Conservation (phyloP, 2,797 vertebrate species). For the Squalus acanthias region DNA sequence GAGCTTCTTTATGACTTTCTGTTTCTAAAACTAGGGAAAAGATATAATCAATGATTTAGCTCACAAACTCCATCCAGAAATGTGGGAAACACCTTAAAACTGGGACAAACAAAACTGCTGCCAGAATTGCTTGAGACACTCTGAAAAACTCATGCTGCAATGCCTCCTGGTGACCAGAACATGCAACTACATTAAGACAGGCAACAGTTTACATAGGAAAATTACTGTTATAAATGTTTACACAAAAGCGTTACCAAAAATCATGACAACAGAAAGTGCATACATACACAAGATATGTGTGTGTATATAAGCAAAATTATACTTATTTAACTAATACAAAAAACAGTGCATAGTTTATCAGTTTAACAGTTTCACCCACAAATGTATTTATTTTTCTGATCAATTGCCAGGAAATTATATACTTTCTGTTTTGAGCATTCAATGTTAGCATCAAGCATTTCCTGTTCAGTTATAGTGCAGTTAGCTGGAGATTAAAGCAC, state of each 20-base stretch:
- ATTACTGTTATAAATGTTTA: not conserved
- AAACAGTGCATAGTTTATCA: not conserved
- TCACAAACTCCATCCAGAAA: not conserved
- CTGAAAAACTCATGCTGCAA: not conserved
- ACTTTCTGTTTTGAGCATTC: no score
- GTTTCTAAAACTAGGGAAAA: constrained; percentile 64
- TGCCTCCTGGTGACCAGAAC: not conserved
- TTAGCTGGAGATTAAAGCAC: not conserved
- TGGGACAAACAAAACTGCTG: not conserved
- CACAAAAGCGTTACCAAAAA: not conserved
- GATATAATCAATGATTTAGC: not conserved
- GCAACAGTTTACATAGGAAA: not conserved
- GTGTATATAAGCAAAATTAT: not conserved
- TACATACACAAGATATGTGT: not conserved
- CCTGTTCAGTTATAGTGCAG: not conserved
- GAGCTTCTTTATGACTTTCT: constrained; percentile 64
- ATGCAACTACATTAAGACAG: not conserved
- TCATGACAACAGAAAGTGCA: not conserved
- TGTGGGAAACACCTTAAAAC: not conserved
- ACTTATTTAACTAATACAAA: not conserved
- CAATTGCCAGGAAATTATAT: not conserved
- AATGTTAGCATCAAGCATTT: not conserved
- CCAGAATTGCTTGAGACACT: not conserved
- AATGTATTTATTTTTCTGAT: not conserved
- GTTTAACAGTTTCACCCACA: not conserved